Percentiles rank a stretch among this genome's conserved stretches.
Evolutionary conservation across 1,140 invertebrate genomes (phyloP).

Genomic region (Aricia agestis): DNA sequence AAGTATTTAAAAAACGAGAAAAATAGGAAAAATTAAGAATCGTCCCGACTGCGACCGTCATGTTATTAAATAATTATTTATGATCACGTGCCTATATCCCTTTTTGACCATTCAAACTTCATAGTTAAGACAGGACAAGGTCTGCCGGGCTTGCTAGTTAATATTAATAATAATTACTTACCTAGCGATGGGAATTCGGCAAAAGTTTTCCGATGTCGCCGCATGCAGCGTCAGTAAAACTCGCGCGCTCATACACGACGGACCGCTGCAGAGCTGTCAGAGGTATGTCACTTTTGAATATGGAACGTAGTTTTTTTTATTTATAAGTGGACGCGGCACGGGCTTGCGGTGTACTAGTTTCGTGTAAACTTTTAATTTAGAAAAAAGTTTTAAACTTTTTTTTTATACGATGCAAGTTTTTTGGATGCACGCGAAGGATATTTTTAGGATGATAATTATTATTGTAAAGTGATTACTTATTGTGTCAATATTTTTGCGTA

Average conservation of each 20-base stretch:
- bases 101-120: too few relatives aligned
- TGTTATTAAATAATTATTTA: too few relatives aligned
- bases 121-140: too few relatives aligned
- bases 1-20: too few relatives aligned
- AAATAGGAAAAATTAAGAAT: too few relatives aligned
- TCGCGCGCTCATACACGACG: background rate
- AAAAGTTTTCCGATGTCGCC: background rate
- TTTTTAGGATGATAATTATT: too few relatives aligned
- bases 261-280: background rate
- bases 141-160: background rate
- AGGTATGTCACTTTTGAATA: slow-evolving; percentile 1
- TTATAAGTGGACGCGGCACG: background rate
- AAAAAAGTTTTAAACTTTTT: background rate
- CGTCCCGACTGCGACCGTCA: too few relatives aligned
- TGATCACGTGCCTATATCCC: too few relatives aligned
- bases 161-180: background rate
- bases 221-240: background rate
- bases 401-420: background rate
- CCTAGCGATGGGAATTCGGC: background rate
- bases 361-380: background rate
- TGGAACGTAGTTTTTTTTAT: background rate
- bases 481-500: too few relatives aligned
- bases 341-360: background rate
- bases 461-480: too few relatives aligned
- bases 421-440: background rate